These are phyloP conservation scores for Chrysolina americana DNA, from an alignment of 2,888 invertebrate genomes.

Conservation along the genomic window DNA sequence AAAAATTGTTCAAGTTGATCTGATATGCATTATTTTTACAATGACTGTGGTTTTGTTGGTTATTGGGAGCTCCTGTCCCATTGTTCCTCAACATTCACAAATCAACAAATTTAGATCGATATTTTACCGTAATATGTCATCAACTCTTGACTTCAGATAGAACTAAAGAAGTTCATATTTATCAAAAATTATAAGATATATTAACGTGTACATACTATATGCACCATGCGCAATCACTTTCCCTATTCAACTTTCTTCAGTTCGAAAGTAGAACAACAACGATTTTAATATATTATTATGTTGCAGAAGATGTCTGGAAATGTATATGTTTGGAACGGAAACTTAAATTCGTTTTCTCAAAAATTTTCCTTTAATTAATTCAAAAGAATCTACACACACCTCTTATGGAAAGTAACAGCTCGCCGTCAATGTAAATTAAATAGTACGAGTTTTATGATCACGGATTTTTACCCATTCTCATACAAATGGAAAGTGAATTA, in stretches of 20 bases:
- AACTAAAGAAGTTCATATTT: slow-evolving; percentile 1
- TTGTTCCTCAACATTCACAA: too few relatives aligned
- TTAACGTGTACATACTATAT: not conserved
- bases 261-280: slow-evolving; percentile 55
- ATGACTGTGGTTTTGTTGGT: too few relatives aligned
- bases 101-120: too few relatives aligned
- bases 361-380: slow-evolving; percentile 19
- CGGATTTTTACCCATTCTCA: too few relatives aligned
- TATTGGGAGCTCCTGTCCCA: too few relatives aligned
- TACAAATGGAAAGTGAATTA: too few relatives aligned
- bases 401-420: slow-evolving; percentile 7
- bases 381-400: not conserved
- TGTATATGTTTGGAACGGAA: slow-evolving; percentile 9
- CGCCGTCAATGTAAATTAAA: not conserved
- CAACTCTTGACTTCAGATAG: not conserved
- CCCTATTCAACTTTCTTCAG: slow-evolving; percentile 57
- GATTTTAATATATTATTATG: slow-evolving; percentile 26
- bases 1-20: too few relatives aligned
- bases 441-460: not conserved
- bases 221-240: slow-evolving; percentile 48
- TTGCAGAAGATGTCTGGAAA: slow-evolving; percentile 27
- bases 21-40: too few relatives aligned
- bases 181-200: slow-evolving; percentile 10
- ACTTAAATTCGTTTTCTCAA: slow-evolving; percentile 5
- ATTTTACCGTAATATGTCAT: not conserved